These are phyloP conservation scores for Cotesia chilonis DNA, from an alignment of 1,140 invertebrate genomes.

Conservation along the genomic window DNA sequence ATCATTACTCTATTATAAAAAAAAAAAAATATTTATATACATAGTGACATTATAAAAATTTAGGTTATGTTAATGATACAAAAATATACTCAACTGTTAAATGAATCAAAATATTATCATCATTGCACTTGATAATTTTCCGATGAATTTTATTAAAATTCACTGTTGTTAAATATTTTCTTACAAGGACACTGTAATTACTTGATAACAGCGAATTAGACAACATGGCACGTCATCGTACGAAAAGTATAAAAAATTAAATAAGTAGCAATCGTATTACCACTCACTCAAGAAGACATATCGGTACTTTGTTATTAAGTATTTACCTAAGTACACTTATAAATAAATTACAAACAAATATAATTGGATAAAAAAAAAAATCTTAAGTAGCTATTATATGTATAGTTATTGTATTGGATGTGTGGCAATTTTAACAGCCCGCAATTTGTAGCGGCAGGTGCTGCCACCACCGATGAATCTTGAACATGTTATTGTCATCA, in stretches of 20 bases:
- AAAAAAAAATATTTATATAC: background rate
- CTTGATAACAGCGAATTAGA: conserved; percentile 7
- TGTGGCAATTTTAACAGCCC: too few relatives aligned
- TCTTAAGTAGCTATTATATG: too few relatives aligned
- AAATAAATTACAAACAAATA: too few relatives aligned
- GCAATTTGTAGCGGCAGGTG: too few relatives aligned
- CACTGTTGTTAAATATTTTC: background rate
- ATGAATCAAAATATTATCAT: background rate
- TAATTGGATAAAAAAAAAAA: too few relatives aligned
- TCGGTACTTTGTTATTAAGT: too few relatives aligned
- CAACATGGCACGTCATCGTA: conserved; percentile 18
- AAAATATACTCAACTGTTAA: background rate
- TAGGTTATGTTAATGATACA: background rate
- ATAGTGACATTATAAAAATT: background rate
- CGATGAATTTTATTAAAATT: background rate
- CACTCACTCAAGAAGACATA: too few relatives aligned
- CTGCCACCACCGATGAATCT: too few relatives aligned
- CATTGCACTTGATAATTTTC: background rate
- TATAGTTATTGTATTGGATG: too few relatives aligned
- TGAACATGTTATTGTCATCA: too few relatives aligned
- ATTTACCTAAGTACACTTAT: too few relatives aligned
- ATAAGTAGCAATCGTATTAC: too few relatives aligned
- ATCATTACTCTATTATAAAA: background rate
- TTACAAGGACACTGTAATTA: conserved; percentile 2
- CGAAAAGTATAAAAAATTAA: background rate